Evolutionary conservation across 2,113 vertebrate species (phyloP).

Genomic region (Clarias batrachus): DNA sequence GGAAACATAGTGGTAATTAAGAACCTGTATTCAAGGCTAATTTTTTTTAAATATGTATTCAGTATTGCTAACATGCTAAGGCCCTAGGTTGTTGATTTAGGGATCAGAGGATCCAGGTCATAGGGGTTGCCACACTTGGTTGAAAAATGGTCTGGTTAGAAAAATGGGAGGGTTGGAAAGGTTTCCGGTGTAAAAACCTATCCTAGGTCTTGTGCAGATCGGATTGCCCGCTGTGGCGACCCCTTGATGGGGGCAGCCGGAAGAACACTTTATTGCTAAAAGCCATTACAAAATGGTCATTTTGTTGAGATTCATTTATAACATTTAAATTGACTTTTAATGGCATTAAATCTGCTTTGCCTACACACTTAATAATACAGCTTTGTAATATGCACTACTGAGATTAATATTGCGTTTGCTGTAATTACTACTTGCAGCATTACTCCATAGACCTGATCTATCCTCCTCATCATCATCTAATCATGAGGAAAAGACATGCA

Average conservation of each 20-base stretch:
- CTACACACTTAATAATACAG: too few species aligned
- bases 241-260: too few species aligned
- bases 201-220: too few species aligned
- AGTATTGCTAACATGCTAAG: not conserved
- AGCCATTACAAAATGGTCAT: not conserved
- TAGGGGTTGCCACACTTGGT: too few species aligned
- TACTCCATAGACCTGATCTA: not conserved
- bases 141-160: too few species aligned
- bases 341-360: not conserved
- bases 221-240: too few species aligned
- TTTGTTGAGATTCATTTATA: not conserved
- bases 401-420: not conserved
- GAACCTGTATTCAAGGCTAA: not conserved
- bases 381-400: not conserved
- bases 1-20: not conserved
- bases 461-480: not conserved
- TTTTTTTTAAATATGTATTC: not conserved
- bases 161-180: too few species aligned
- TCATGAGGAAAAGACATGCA: not conserved
- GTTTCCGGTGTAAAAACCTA: too few species aligned
- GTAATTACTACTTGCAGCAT: not conserved
- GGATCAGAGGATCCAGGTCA: too few species aligned
- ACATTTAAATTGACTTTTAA: not conserved
- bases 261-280: not conserved
- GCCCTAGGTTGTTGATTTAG: too few species aligned